Evolutionary conservation across 2,888 invertebrate species (phyloP).

Genomic region (Andrena flavipes): DNA sequence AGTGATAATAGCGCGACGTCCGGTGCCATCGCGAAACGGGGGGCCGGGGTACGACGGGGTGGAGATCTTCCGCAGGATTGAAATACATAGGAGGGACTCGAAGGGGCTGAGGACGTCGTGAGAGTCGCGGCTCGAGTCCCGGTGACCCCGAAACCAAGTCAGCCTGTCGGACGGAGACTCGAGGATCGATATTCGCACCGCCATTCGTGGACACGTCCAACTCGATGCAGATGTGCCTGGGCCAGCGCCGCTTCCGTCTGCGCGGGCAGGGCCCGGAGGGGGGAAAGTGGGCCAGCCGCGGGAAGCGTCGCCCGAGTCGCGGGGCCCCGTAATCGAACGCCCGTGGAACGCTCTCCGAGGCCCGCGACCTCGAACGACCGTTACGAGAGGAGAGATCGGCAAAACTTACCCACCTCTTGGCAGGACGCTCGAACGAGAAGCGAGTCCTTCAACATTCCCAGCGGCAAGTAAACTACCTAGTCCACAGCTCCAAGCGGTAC

Average conservation of each 20-base stretch:
- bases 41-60: not conserved
- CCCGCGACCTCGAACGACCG: slow-evolving; percentile 5
- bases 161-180: slow-evolving; percentile 55
- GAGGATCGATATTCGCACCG: slow-evolving; percentile 77
- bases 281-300: not conserved
- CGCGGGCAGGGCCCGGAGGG: slow-evolving; percentile 2
- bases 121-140: slow-evolving; percentile 71
- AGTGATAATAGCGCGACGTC: slow-evolving; percentile 2
- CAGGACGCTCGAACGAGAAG: slow-evolving; percentile 89
- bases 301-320: not conserved
- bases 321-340: not conserved
- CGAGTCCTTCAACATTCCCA: slow-evolving; percentile 87
- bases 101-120: slow-evolving; percentile 56
- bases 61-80: not conserved
- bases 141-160: slow-evolving; percentile 78
- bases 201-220: slow-evolving; percentile 62
- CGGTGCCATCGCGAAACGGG: slow-evolving; percentile 1
- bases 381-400: slow-evolving; percentile 44
- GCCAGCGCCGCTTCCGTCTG: slow-evolving; percentile 37
- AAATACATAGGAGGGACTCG: not conserved
- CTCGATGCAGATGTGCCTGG: slow-evolving; percentile 65
- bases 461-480: slow-evolving; percentile 62
- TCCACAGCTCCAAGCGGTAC: not conserved
- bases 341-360: not conserved
- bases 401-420: slow-evolving; percentile 92